A percentile compares a stretch with the other conserved stretches of the same genome.
These are phyloP conservation scores for Smutsia temminckii DNA, from an alignment of 2,797 vertebrate genomes.

Conservation along the genomic window DNA sequence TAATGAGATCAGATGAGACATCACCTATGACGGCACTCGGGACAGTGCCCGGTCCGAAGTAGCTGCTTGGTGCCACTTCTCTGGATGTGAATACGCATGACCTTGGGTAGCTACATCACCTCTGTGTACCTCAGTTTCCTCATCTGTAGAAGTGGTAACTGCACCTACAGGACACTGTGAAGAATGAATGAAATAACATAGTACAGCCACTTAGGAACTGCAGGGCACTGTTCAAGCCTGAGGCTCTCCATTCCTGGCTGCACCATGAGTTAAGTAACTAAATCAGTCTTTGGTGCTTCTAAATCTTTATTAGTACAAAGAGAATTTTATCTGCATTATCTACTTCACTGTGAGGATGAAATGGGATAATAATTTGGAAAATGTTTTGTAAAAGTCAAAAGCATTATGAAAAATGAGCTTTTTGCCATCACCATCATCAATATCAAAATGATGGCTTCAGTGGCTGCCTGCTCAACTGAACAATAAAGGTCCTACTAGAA, in stretches of 20 bases:
- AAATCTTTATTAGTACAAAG: slow-evolving; percentile 10
- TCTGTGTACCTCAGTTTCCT: not conserved
- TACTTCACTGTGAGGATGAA: not conserved
- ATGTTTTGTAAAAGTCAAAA: slow-evolving; percentile 41
- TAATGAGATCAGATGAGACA: not conserved
- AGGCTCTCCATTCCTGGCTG: not conserved
- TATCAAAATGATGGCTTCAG: not conserved
- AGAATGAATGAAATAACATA: not conserved
- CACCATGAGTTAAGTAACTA: not conserved
- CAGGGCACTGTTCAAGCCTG: not conserved
- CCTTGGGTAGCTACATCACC: not conserved
- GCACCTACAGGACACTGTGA: not conserved
- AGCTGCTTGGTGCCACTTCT: not conserved
- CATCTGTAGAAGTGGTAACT: not conserved
- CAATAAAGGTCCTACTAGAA: not conserved
- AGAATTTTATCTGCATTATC: slow-evolving; percentile 1
- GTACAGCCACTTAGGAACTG: not conserved
- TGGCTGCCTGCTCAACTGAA: not conserved
- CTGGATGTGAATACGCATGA: not conserved
- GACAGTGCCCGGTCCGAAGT: not conserved
- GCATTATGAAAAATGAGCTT: not conserved
- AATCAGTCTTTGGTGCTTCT: not conserved
- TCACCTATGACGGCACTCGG: not conserved
- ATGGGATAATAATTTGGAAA: slow-evolving; percentile 38
- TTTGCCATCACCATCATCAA: not conserved